Conservation (phyloP, 2,797 vertebrate genomes). For the Dipus sagitta region DNA sequence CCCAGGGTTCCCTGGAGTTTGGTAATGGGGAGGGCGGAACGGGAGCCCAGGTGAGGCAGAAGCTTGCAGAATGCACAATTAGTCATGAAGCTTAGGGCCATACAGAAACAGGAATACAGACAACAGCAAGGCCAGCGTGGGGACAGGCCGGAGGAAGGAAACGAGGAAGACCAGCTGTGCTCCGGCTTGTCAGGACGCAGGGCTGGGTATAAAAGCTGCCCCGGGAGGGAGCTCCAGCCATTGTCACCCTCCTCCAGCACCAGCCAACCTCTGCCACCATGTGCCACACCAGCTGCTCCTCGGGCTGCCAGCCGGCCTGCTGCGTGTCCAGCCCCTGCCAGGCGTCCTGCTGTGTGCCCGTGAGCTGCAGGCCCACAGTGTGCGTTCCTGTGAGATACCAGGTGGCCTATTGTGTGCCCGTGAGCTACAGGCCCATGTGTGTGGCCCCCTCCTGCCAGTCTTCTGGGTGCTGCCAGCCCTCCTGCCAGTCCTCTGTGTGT, state of each 20-base stretch:
- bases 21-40: background rate
- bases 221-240: background rate
- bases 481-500: background rate
- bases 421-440: background rate
- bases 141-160: background rate
- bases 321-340: background rate
- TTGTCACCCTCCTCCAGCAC: background rate
- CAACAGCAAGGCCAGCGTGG: background rate
- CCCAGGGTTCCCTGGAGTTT: too few relatives aligned
- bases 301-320: background rate
- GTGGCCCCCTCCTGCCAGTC: background rate
- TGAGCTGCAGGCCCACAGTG: background rate
- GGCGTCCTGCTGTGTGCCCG: background rate
- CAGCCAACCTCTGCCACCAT: background rate
- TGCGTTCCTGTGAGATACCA: background rate
- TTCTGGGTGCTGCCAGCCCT: background rate
- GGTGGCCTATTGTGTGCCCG: background rate
- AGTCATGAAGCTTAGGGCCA: background rate
- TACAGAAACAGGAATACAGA: background rate
- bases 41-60: background rate
- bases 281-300: constrained; percentile 38
- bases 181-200: background rate
- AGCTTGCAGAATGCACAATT: background rate
- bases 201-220: constrained; percentile 8
- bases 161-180: background rate